Percentiles rank a stretch among this genome's conserved stretches.
These are phyloP conservation scores for Circus cinereus DNA, from an alignment of 2,797 vertebrate species.

Conservation along the genomic window DNA sequence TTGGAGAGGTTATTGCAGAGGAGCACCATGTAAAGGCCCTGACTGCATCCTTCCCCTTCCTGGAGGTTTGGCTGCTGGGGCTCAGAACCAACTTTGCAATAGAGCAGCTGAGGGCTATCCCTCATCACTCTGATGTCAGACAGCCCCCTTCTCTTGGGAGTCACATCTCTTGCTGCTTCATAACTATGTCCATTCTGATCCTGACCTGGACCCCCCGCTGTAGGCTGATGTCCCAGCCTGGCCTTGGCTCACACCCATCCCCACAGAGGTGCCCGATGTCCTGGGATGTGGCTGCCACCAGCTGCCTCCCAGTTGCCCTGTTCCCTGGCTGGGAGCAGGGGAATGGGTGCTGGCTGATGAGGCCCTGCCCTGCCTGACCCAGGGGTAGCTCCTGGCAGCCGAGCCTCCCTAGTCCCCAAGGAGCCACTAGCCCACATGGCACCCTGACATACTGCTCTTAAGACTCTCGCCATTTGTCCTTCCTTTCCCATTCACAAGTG, in stretches of 20 bases:
- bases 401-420: background rate
- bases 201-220: background rate
- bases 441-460: background rate
- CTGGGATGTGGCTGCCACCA: background rate
- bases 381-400: background rate
- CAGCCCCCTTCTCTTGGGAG: background rate
- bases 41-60: background rate
- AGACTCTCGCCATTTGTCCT: background rate
- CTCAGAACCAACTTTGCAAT: background rate
- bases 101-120: background rate
- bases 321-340: background rate
- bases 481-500: background rate
- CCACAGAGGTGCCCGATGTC: background rate
- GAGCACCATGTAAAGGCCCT: background rate
- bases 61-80: background rate
- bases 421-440: background rate
- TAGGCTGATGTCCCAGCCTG: background rate
- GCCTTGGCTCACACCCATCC: background rate
- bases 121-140: background rate
- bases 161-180: background rate
- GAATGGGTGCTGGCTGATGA: rapidly evolving
- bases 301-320: background rate
- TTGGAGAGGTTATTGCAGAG: background rate
- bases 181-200: background rate
- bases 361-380: background rate